phyloP scores from a whole-genome alignment of 1,140 invertebrate species.

The Cepaea nemoralis region DNA sequence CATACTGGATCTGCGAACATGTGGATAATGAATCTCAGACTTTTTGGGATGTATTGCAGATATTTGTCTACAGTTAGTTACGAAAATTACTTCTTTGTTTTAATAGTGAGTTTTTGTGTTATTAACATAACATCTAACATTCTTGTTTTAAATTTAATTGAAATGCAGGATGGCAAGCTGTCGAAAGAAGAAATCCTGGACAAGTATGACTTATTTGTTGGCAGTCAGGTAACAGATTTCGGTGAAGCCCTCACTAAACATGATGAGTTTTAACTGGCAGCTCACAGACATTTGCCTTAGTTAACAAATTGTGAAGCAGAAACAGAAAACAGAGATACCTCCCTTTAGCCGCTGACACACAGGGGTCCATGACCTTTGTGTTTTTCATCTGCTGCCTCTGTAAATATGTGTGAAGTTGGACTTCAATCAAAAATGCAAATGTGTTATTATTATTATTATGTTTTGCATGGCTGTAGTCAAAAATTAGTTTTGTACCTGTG shows the following conservation, averaged over 20 bases:
- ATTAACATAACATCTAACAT: not conserved
- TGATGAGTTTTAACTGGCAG: slow-evolving; percentile 77
- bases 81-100: too few relatives aligned
- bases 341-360: not conserved
- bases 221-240: slow-evolving; percentile 98
- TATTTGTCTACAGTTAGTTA: too few relatives aligned
- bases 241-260: slow-evolving; percentile 94
- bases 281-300: not conserved
- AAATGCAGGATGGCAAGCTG: slow-evolving; percentile 82
- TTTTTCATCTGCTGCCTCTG: not conserved
- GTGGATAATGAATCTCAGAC: not conserved
- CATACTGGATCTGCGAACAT: too few relatives aligned
- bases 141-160: not conserved
- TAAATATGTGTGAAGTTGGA: not conserved
- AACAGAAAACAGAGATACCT: too few relatives aligned
- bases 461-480: not conserved
- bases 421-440: not conserved
- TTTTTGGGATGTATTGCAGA: not conserved
- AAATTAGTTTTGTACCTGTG: not conserved
- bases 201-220: slow-evolving; percentile 98
- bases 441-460: not conserved
- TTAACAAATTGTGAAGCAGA: slow-evolving; percentile 1
- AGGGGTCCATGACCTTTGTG: not conserved
- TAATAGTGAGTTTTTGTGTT: not conserved
- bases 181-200: slow-evolving; percentile 92